A percentile compares a stretch with the other conserved stretches of the same genome.
phyloP scores from a whole-genome alignment of 2,888 invertebrate species.

The Amphimallon solstitiale region DNA sequence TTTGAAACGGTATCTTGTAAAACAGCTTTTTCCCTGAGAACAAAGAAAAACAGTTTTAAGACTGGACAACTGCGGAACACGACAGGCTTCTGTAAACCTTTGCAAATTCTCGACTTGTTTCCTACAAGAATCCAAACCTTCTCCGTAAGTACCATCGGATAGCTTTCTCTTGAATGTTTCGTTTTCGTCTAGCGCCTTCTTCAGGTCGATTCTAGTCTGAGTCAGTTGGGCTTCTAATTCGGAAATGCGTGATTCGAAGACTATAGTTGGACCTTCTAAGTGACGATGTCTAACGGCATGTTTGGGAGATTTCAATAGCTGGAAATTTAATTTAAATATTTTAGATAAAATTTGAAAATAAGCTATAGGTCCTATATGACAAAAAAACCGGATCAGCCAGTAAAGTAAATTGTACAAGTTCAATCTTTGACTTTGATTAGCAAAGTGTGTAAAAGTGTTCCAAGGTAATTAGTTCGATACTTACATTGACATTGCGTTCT shows the following conservation, averaged over 20 bases:
- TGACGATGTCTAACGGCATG: conserved; percentile 54
- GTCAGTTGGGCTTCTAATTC: conserved; percentile 86
- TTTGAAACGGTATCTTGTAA: conserved; percentile 77
- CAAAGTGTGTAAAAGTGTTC: too few species aligned
- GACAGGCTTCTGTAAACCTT: conserved; percentile 62
- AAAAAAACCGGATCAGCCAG: too few species aligned
- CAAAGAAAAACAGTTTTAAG: background rate
- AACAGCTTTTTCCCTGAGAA: conserved; percentile 72
- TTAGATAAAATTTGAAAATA: too few species aligned
- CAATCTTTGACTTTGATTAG: too few species aligned
- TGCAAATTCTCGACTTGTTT: conserved; percentile 75
- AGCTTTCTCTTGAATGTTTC: conserved; percentile 65
- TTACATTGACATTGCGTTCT: too few species aligned
- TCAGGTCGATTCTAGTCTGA: conserved; percentile 79
- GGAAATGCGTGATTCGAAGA: conserved; percentile 85
- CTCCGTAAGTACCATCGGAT: conserved; percentile 64
- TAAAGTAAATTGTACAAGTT: too few species aligned
- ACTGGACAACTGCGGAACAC: background rate
- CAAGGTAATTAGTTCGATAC: too few species aligned
- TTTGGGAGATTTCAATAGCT: conserved; percentile 53
- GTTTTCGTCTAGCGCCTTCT: conserved; percentile 76
- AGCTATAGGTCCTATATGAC: too few species aligned
- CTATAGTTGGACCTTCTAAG: conserved; percentile 80
- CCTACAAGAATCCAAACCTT: conserved; percentile 72
- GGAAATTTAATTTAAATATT: too few species aligned